Evolutionary conservation across 1,140 invertebrate genomes (phyloP), one percentile per base, ranked within the genome.

Genomic region (Eriosoma lanigerum): DNA sequence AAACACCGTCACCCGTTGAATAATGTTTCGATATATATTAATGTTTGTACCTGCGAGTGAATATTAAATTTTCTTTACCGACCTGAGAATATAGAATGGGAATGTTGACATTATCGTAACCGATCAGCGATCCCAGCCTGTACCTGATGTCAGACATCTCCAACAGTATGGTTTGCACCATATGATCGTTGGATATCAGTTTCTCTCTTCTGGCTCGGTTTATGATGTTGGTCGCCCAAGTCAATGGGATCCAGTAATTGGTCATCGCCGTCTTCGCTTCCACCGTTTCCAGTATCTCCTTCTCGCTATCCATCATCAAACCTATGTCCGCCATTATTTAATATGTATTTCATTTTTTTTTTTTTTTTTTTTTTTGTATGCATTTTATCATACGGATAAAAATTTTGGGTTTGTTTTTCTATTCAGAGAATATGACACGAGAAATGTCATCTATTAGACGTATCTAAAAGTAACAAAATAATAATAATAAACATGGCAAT

Each of bases 61-160:
- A n/a, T 13, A n/a, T 21, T 46, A n/a, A 38, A 62, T 32, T 24
- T 50, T 29, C 50, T 72, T 32, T 78, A 56, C 64, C 87, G 85
- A 96, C 97, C 93, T 99, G 96, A 76, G 96, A 98, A 86, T 99
- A 99, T 81, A 98, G 96, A 38, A 98, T 90, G 58, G 97, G 97
- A 82, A 98, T 96, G 85, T 94, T 97, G 83, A 98, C 96, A 84
- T 96, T 98, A 87, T 99, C 97, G 86, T 98, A 99, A 70, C 93
- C 93, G 83, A 94, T 95, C 6, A 95, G 88, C 68, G 91, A 91
- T 81, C 93, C 93, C 81, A 95, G 86, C 83, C 92, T 88, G 84
- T 91, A 88, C 83, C 94, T 87, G 82, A 95, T 94, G 83, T 95
- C 93, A 8, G 93, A 94, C 46, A 95, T 87, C 85, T 95, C 94